Percentiles rank a stretch among this genome's conserved stretches.
Conservation (phyloP, 2,888 invertebrate species). For the Thecophora atra region DNA sequence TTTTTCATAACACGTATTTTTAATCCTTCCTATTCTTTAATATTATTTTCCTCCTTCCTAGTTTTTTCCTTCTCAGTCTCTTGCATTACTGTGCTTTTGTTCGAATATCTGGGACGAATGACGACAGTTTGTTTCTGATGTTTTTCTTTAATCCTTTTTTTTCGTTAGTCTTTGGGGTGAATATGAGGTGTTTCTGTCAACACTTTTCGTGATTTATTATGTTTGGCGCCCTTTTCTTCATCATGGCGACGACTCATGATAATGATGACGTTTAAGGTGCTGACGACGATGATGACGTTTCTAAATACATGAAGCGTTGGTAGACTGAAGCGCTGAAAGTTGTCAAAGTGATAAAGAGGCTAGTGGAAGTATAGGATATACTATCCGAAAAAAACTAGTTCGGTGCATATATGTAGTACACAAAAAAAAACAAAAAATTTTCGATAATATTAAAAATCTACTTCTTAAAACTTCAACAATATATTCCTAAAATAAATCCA, state of each 20-base stretch:
- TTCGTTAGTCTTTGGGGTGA: not conserved
- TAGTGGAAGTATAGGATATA: too few relatives aligned
- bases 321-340: too few relatives aligned
- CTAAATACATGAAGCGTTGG: too few relatives aligned
- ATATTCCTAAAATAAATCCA: too few relatives aligned
- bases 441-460: too few relatives aligned
- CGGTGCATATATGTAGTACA: too few relatives aligned
- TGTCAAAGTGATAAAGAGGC: too few relatives aligned
- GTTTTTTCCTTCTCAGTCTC: not conserved
- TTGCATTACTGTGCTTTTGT: not conserved
- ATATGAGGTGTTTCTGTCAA: constrained; percentile 36
- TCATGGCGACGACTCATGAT: constrained; percentile 19
- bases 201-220: constrained; percentile 32
- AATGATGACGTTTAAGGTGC: constrained; percentile 26
- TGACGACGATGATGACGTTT: constrained; percentile 7
- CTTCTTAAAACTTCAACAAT: too few relatives aligned
- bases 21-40: not conserved
- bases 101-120: not conserved
- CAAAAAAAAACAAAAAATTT: too few relatives aligned
- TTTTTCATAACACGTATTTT: too few relatives aligned
- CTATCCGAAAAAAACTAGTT: too few relatives aligned
- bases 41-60: not conserved
- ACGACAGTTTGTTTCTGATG: not conserved
- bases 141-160: constrained; percentile 2
- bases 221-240: constrained; percentile 1